phyloP scores from a whole-genome alignment of 1,140 invertebrate species.

The Sesamia nonagrioides region DNA sequence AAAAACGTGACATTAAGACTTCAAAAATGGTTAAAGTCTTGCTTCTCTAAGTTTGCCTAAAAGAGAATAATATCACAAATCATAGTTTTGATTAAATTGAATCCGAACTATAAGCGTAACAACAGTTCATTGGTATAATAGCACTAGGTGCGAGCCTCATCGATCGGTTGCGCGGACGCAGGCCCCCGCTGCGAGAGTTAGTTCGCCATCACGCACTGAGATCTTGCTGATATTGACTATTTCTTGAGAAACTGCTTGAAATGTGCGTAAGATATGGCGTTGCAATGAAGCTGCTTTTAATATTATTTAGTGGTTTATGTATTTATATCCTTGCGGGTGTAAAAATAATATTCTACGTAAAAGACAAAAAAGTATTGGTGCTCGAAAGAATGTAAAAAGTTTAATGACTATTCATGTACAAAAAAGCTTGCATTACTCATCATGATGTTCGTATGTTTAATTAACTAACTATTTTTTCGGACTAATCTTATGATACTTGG shows the following conservation, averaged over 20 bases:
- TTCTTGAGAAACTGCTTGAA: background rate
- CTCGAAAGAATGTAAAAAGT: background rate
- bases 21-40: too few species aligned
- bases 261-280: slow-evolving; percentile 20
- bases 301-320: background rate
- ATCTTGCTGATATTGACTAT: slow-evolving; percentile 7
- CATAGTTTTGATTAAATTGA: background rate
- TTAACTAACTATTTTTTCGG: background rate
- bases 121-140: background rate
- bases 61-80: background rate
- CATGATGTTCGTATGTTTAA: background rate
- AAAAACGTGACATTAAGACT: too few species aligned
- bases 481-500: background rate
- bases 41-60: too few species aligned
- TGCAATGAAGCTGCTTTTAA: slow-evolving; percentile 4
- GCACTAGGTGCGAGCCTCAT: slow-evolving; percentile 29
- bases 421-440: background rate
- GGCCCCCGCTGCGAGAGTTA: slow-evolving; percentile 28
- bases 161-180: slow-evolving; percentile 27
- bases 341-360: background rate
- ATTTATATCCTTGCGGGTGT: background rate
- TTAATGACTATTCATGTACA: background rate
- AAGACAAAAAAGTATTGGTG: background rate
- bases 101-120: background rate
- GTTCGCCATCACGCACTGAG: background rate